Evolutionary conservation across 2,888 invertebrate genomes (phyloP).

Genomic region (Apodemia mormo): DNA sequence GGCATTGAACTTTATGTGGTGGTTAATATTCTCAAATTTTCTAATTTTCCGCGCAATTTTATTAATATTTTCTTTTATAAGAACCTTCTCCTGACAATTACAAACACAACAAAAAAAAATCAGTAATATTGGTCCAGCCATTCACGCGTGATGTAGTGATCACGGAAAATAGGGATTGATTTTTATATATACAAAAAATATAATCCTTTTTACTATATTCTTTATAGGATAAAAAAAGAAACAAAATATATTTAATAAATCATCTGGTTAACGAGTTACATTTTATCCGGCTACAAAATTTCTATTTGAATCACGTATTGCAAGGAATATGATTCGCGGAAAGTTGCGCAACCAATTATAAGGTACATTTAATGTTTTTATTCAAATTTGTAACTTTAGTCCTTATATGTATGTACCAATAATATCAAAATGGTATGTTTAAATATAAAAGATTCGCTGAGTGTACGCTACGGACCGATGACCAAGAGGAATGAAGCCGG

Average conservation of each 20-base stretch:
- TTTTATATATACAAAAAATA: too few species aligned
- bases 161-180: too few species aligned
- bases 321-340: constrained; percentile 51
- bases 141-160: too few species aligned
- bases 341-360: constrained; percentile 67
- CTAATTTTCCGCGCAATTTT: too few species aligned
- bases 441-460: constrained; percentile 35
- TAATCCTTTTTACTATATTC: too few species aligned
- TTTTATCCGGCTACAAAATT: constrained; percentile 28
- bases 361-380: constrained; percentile 37
- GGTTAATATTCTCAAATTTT: too few species aligned
- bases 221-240: constrained; percentile 28
- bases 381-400: constrained; percentile 31
- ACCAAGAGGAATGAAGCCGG: constrained; percentile 61
- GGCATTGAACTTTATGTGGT: too few species aligned
- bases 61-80: too few species aligned
- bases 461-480: constrained; percentile 59
- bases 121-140: too few species aligned
- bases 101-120: too few species aligned
- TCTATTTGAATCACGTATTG: constrained; percentile 51
- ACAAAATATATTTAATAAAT: not conserved
- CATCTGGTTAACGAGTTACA: not conserved
- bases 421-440: constrained; percentile 32
- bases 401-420: constrained; percentile 29
- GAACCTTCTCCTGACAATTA: too few species aligned